Conservation (phyloP, 2,113 vertebrate genomes). For the Tychaedon coryphoeus region DNA sequence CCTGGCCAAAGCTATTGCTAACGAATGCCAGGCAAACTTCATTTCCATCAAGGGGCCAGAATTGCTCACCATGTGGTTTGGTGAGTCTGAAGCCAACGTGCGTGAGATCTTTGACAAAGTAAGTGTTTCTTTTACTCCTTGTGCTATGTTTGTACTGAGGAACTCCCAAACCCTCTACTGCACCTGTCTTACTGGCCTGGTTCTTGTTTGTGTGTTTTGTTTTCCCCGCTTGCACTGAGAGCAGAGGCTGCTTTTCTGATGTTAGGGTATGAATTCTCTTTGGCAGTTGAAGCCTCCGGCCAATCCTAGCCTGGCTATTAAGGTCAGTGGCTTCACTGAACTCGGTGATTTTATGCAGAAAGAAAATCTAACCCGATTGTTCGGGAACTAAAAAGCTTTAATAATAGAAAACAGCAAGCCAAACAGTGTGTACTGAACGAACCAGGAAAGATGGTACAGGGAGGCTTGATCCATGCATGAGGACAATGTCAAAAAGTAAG, state of each 20-base stretch:
- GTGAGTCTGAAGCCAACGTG: conserved; percentile 97
- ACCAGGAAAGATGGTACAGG: too few species aligned
- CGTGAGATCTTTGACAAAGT: conserved; percentile 99
- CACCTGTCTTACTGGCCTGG: neutral
- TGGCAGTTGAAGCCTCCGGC: neutral
- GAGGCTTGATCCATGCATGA: too few species aligned
- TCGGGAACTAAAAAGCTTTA: too few species aligned
- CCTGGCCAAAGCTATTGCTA: conserved; percentile 97
- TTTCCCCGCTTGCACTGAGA: neutral
- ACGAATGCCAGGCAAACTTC: conserved; percentile 98
- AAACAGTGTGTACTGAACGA: too few species aligned
- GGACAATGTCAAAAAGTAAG: too few species aligned
- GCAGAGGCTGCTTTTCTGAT: neutral
- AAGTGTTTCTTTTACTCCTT: neutral
- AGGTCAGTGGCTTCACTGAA: too few species aligned
- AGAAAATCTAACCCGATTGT: too few species aligned
- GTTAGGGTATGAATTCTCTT: neutral
- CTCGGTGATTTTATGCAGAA: too few species aligned
- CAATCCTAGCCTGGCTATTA: too few species aligned
- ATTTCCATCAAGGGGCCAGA: conserved; percentile 98
- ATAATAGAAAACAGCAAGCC: too few species aligned
- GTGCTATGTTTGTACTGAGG: neutral
- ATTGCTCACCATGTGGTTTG: conserved; percentile 99
- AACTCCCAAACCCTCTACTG: neutral
- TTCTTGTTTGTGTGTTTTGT: neutral